Evolutionary conservation across 2,797 vertebrate genomes (phyloP).

Genomic region (Notoglanidium macrostoma): DNA sequence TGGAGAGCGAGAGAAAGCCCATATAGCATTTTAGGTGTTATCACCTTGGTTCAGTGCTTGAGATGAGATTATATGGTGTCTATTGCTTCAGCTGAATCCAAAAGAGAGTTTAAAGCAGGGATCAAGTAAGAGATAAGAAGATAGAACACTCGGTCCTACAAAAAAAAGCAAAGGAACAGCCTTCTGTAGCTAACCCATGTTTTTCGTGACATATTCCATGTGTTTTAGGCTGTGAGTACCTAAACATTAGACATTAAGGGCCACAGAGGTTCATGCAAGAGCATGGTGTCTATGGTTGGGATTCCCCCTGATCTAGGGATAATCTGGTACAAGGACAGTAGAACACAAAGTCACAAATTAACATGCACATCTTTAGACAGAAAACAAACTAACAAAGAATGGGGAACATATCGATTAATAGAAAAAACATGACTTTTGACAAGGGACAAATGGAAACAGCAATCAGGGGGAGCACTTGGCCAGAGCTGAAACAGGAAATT

Average conservation of each 20-base stretch:
- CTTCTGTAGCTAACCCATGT: not conserved
- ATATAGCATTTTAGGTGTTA: conserved; percentile 62
- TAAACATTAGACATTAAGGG: not conserved
- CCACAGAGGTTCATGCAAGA: not conserved
- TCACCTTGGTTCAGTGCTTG: conserved; percentile 60
- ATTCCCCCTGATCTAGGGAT: not conserved
- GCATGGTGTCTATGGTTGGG: not conserved
- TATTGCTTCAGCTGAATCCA: conserved; percentile 58
- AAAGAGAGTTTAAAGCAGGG: conserved; percentile 45
- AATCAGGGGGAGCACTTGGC: not conserved
- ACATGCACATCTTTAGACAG: not conserved
- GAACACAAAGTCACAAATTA: not conserved
- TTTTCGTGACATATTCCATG: not conserved
- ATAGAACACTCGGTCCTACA: conserved; percentile 30
- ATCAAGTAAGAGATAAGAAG: conserved; percentile 7
- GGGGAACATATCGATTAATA: not conserved
- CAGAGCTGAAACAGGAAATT: not conserved
- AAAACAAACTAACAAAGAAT: not conserved
- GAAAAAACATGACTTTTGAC: not conserved
- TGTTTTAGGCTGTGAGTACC: not conserved
- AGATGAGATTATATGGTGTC: conserved; percentile 63
- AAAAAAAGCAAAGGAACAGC: conserved; percentile 31
- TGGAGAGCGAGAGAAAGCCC: conserved; percentile 26
- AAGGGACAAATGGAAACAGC: not conserved
- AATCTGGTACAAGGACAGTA: not conserved